Evolutionary conservation across 2,113 vertebrate species (phyloP).

Genomic region (Nasalis larvatus): DNA sequence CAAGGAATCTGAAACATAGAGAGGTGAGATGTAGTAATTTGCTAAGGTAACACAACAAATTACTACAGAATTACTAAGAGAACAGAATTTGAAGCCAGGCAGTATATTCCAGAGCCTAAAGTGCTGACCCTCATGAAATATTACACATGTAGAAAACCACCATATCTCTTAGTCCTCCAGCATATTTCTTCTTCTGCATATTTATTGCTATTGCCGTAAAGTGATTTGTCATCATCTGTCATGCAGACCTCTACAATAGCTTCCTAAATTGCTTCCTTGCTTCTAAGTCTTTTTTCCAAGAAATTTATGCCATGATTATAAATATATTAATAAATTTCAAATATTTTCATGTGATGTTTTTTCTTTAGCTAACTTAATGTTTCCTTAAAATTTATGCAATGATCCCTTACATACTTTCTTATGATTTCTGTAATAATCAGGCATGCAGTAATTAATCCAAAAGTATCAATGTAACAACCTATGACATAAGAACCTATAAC

Average conservation of each 20-base stretch:
- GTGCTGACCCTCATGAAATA: neutral
- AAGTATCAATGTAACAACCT: neutral
- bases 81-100: neutral
- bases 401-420: too few species aligned
- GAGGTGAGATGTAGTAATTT: neutral
- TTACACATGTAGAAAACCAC: neutral
- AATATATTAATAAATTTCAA: neutral
- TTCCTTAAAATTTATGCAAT: neutral
- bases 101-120: neutral
- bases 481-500: neutral
- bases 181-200: neutral
- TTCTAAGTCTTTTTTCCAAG: neutral
- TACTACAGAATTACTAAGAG: neutral
- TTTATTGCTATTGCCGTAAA: neutral
- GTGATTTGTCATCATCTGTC: neutral
- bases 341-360: neutral
- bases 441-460: neutral
- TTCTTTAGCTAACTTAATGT: neutral
- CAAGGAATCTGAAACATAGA: neutral
- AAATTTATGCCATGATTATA: neutral
- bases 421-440: too few species aligned
- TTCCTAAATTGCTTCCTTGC: neutral
- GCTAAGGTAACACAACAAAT: neutral
- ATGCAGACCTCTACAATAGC: neutral
- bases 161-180: neutral